Evolutionary conservation across 2,888 invertebrate genomes (phyloP).

Genomic region (Chrysolina americana): DNA sequence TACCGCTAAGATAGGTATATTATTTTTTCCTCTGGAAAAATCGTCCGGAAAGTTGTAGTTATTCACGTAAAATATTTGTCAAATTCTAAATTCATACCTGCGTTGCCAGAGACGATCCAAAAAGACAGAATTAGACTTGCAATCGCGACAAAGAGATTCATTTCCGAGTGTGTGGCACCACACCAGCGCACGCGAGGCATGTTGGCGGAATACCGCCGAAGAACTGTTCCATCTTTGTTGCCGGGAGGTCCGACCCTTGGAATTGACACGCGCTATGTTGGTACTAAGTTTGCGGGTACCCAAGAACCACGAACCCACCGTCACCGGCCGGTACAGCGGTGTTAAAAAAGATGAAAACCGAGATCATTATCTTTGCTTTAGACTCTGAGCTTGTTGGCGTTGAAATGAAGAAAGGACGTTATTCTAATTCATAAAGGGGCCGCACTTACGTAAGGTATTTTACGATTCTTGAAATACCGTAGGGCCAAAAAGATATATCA

Average conservation of each 20-base stretch:
- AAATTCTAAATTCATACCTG: conserved; percentile 54
- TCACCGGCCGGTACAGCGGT: conserved; percentile 28
- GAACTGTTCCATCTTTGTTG: conserved; percentile 59
- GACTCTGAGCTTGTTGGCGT: neutral
- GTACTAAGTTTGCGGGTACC: conserved; percentile 49
- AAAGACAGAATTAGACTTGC: conserved; percentile 36
- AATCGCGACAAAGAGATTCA: conserved; percentile 53
- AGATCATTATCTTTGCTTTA: conserved; percentile 6
- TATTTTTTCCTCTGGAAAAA: too few species aligned
- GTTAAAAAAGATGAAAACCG: neutral
- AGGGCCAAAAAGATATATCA: neutral
- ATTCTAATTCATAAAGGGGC: neutral
- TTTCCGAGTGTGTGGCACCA: conserved; percentile 53
- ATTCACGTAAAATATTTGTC: neutral
- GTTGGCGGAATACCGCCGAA: conserved; percentile 65
- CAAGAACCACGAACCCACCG: conserved; percentile 29
- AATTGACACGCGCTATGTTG: conserved; percentile 60
- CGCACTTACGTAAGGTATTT: neutral
- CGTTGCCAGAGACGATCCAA: conserved; percentile 56
- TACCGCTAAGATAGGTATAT: too few species aligned
- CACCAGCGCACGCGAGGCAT: conserved; percentile 64
- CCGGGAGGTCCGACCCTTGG: conserved; percentile 58
- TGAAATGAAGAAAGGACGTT: neutral
- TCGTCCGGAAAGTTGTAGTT: too few species aligned
- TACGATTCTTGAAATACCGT: neutral